phyloP scores from a whole-genome alignment of 2,797 vertebrate species.

The Pipistrellus nathusii region DNA sequence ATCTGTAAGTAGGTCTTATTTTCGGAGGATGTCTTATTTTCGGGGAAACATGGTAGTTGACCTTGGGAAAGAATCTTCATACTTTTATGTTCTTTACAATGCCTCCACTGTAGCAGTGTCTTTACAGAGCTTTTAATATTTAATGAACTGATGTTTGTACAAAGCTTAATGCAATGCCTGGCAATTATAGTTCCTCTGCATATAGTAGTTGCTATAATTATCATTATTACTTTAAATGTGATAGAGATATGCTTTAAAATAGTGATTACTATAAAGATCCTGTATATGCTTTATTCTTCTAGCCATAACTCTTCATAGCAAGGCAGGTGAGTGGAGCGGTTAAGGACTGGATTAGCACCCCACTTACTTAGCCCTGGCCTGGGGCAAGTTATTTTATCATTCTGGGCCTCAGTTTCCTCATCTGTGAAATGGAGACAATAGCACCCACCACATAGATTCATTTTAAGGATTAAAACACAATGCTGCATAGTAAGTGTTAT shows the following conservation, averaged over 20 bases:
- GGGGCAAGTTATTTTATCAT: neutral
- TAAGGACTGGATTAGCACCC: neutral
- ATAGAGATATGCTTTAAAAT: slow-evolving; percentile 1
- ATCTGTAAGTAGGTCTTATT: too few species aligned
- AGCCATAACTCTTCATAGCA: neutral
- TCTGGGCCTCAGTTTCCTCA: slow-evolving; percentile 1
- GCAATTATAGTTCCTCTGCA: neutral
- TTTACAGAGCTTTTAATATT: neutral
- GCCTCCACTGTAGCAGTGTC: neutral
- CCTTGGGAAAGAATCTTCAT: neutral
- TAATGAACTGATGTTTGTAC: neutral
- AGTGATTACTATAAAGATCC: neutral
- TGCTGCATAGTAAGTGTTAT: neutral
- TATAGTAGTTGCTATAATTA: neutral
- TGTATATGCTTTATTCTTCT: neutral
- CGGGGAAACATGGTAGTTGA: neutral
- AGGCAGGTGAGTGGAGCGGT: neutral
- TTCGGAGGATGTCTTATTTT: too few species aligned
- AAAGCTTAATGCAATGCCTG: neutral
- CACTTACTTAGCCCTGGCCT: neutral
- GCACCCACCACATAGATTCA: neutral
- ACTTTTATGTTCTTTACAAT: neutral
- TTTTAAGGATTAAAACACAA: neutral
- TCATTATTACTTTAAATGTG: neutral
- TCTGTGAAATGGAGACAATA: neutral